Evolutionary conservation across 1,140 invertebrate species (phyloP).

Genomic region (Euura saliciscinereae): DNA sequence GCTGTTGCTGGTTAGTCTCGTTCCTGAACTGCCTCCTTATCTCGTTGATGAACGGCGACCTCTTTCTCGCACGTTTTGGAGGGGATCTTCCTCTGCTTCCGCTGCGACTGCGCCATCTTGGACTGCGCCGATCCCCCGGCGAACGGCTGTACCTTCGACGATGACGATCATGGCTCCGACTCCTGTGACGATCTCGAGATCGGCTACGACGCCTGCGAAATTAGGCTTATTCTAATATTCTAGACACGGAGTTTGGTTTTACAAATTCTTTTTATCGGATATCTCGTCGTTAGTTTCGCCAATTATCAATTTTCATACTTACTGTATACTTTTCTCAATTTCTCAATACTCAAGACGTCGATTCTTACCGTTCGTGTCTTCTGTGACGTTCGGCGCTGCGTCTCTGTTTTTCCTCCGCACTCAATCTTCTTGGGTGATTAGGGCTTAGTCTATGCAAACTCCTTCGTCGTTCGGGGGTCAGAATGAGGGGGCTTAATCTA

Average conservation of each 20-base stretch:
- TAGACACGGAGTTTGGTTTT: background rate
- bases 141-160: constrained; percentile 42
- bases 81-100: constrained; percentile 40
- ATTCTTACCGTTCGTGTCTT: constrained; percentile 51
- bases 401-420: constrained; percentile 42
- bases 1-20: constrained; percentile 23
- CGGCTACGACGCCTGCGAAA: constrained; percentile 51
- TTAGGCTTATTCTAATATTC: constrained; percentile 28
- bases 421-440: constrained; percentile 35
- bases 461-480: constrained; percentile 22
- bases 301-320: too few species aligned
- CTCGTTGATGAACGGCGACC: constrained; percentile 56
- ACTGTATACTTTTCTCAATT: constrained; percentile 14
- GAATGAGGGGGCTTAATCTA: constrained; percentile 20
- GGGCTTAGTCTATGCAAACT: constrained; percentile 23
- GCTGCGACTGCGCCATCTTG: constrained; percentile 41
- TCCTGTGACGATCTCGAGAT: constrained; percentile 47
- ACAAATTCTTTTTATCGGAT: too few species aligned
- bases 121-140: constrained; percentile 21
- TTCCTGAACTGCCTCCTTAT: constrained; percentile 46
- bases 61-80: constrained; percentile 44
- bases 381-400: constrained; percentile 43
- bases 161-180: constrained; percentile 46
- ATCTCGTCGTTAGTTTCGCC: too few species aligned
- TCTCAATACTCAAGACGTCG: constrained; percentile 7